Percentiles rank a stretch among this genome's conserved stretches.
Conservation (phyloP, 2,797 vertebrate species). For the Tangara arthus region DNA sequence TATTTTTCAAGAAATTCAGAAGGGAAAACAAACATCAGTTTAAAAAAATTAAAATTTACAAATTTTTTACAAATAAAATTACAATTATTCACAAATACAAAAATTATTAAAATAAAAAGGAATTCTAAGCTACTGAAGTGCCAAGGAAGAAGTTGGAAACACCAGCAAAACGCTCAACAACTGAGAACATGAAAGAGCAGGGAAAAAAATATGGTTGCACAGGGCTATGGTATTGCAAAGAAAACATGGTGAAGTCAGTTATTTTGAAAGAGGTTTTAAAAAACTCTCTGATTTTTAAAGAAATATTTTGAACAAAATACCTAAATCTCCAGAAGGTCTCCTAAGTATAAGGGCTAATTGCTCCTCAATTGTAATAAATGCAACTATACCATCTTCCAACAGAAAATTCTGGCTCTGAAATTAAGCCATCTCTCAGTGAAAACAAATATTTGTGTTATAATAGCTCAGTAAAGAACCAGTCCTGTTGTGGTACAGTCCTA, state of each 20-base stretch:
- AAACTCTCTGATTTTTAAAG: background rate
- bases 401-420: background rate
- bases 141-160: background rate
- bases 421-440: background rate
- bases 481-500: background rate
- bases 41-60: background rate
- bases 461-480: background rate
- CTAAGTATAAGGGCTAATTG: background rate
- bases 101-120: rapidly evolving
- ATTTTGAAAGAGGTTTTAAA: background rate
- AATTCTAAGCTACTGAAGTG: background rate
- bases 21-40: background rate
- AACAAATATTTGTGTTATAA: background rate
- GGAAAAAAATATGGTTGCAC: background rate
- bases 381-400: background rate
- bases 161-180: background rate
- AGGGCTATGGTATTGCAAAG: background rate
- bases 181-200: background rate
- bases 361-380: background rate
- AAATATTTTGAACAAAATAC: background rate
- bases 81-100: background rate
- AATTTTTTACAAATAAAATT: background rate
- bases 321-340: background rate
- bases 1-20: background rate
- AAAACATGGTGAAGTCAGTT: background rate